Base-by-base conservation (phyloP, 1,140 invertebrate genomes). In the Sinonovacula constricta region DNA sequence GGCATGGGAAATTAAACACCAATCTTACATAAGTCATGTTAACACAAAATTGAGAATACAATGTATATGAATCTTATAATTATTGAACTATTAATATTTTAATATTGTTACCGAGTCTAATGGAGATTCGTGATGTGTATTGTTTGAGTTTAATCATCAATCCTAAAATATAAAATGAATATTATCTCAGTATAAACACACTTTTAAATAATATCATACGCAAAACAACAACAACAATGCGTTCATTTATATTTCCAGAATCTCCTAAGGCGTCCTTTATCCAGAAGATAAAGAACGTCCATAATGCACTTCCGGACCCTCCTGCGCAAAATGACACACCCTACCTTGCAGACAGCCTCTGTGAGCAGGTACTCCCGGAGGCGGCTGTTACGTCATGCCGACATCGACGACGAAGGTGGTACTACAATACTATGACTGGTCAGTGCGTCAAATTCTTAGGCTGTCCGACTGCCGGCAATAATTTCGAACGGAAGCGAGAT, bases 401-500 rank as follows among this genome's bases (percentile, higher is more conserved):
- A 28, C 78, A 79, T 26, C 36, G 74, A 62, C 54, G 79, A 24
- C 74, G 62, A 60, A 69, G 84, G n/a, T 83, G 80, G 79, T 80
- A 65, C 31, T 85, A 78, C 39, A 81, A 82, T 39, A 34, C 66
- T 26, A 62, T 75, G 56, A 83, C 78, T 14, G 84, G 82, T 51
- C 60, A 74, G 60, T 85, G 84, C 62, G 45, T 45, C 15, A 54
- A 72, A 36, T 85, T 85, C 70, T 24, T 65, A 15, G 84, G 84
- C 0, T 85, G 84, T 59, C 49, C 30, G 30, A 81, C 63, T 49
- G 14, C 26, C 14, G 84, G 82, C 12, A 83, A 85, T 51, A 83
- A 81, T 63, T 85, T 85, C 49, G 51, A n/a, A 15, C 63, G 65
- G 45, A 80, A 81, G 45, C 56, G 63, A 36, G 54, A 68, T 36